phyloP scores from a whole-genome alignment of 1,140 invertebrate species.

The Drosophila auraria region DNA sequence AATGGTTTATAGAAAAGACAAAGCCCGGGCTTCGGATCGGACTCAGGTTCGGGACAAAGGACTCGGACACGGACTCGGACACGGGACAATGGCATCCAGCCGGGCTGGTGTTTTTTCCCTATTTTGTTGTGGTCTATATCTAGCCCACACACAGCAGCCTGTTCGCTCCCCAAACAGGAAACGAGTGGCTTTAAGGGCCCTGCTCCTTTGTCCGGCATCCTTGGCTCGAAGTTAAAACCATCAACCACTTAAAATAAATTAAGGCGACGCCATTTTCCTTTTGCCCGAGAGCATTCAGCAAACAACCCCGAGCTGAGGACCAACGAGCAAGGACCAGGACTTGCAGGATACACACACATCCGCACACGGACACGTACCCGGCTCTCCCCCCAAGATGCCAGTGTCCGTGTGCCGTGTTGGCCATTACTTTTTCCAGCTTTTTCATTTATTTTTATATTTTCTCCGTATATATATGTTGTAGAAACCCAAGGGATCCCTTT shows the following conservation, averaged over 20 bases:
- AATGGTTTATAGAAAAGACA: constrained; percentile 83
- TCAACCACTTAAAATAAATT: constrained; percentile 84
- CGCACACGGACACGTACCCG: constrained; percentile 26
- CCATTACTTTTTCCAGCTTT: constrained; percentile 77
- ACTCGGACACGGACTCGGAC: constrained; percentile 7
- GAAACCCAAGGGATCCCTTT: constrained; percentile 62
- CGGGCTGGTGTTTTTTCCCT: constrained; percentile 32
- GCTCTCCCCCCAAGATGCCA: constrained; percentile 61
- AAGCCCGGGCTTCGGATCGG: constrained; percentile 47
- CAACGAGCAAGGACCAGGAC: constrained; percentile 64
- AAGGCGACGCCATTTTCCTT: constrained; percentile 84
- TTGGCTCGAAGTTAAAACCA: constrained; percentile 76
- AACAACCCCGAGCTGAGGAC: constrained; percentile 71
- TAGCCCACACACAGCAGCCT: neutral
- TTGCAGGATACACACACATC: constrained; percentile 41
- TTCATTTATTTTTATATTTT: constrained; percentile 66
- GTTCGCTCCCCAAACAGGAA: constrained; percentile 32
- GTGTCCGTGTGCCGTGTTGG: constrained; percentile 58
- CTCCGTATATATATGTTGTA: constrained; percentile 35
- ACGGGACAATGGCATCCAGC: constrained; percentile 47
- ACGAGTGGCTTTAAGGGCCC: constrained; percentile 65
- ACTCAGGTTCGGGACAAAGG: neutral
- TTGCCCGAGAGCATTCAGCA: constrained; percentile 59
- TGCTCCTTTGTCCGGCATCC: constrained; percentile 44
- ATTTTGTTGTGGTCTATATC: constrained; percentile 52